phyloP scores from a whole-genome alignment of 2,113 vertebrate genomes.

The Engystomops pustulosus region DNA sequence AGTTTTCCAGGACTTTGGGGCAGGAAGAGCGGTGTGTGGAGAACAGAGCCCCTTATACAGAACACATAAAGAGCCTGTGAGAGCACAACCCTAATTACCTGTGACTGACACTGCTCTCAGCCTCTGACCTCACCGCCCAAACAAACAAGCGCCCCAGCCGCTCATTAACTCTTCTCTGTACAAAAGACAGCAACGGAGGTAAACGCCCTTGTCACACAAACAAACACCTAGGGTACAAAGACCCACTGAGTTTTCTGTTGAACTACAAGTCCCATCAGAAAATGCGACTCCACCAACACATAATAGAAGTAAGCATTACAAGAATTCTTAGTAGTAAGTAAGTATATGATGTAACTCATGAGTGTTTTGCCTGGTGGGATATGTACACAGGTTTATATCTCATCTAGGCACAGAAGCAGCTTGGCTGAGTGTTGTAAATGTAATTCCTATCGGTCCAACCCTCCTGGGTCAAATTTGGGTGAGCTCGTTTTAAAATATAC shows the following conservation, averaged over 20 bases:
- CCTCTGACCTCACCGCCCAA: constrained; percentile 73
- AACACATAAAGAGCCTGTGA: constrained; percentile 72
- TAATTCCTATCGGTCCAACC: too few relatives aligned
- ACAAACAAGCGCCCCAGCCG: constrained; percentile 68
- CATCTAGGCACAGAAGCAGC: not conserved
- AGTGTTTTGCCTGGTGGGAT: not conserved
- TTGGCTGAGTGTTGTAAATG: too few relatives aligned
- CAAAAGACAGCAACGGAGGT: constrained; percentile 31
- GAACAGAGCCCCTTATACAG: constrained; percentile 80
- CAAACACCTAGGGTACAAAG: constrained; percentile 26
- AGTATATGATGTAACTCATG: not conserved
- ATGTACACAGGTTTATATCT: not conserved
- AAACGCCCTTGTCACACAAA: constrained; percentile 34
- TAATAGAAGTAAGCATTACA: not conserved
- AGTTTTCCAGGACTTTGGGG: constrained; percentile 79
- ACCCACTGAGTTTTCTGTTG: not conserved
- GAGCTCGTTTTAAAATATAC: too few relatives aligned
- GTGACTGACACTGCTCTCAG: constrained; percentile 73
- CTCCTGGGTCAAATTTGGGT: too few relatives aligned
- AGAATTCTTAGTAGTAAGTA: not conserved
- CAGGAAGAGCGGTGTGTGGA: constrained; percentile 73
- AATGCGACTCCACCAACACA: not conserved
- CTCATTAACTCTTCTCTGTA: constrained; percentile 53
- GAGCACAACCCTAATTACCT: constrained; percentile 77
- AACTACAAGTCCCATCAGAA: not conserved